Percentiles rank a stretch among this genome's conserved stretches.
Evolutionary conservation across 2,888 invertebrate species (phyloP).

Genomic region (Amphimallon solstitiale): DNA sequence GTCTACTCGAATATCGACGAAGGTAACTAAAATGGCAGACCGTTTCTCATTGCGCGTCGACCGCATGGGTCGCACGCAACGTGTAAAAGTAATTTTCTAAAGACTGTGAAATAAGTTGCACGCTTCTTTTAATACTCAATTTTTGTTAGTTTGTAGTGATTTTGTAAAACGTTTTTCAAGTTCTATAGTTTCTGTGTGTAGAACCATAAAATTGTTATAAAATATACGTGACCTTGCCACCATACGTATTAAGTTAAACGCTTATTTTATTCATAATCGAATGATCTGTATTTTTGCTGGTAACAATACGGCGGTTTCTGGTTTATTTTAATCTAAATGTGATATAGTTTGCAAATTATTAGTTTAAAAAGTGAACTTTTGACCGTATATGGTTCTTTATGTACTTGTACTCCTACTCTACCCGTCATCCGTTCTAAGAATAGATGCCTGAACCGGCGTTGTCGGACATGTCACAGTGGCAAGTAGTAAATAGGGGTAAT

Average conservation of each 20-base stretch:
- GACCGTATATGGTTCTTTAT: conserved; percentile 52
- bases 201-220: conserved; percentile 33
- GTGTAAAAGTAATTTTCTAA: conserved; percentile 52
- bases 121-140: conserved; percentile 39
- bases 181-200: conserved; percentile 26
- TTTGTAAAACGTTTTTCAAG: conserved; percentile 33
- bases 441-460: conserved; percentile 52
- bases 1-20: conserved; percentile 41
- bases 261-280: conserved; percentile 37
- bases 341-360: conserved; percentile 30
- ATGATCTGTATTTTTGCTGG: conserved; percentile 33
- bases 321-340: conserved; percentile 27
- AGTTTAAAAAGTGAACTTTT: conserved; percentile 41
- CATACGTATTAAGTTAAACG: conserved; percentile 47
- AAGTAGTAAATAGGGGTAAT: conserved; percentile 55
- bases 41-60: conserved; percentile 61
- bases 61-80: conserved; percentile 65
- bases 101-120: conserved; percentile 27
- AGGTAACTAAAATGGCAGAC: conserved; percentile 57
- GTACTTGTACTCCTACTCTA: conserved; percentile 47
- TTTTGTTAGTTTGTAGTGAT: conserved; percentile 38
- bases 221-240: conserved; percentile 51
- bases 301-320: conserved; percentile 15
- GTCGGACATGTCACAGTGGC: conserved; percentile 50
- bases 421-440: conserved; percentile 58